These are phyloP conservation scores for Dynastes tityus DNA, from an alignment of 2,888 invertebrate genomes.

Conservation along the genomic window DNA sequence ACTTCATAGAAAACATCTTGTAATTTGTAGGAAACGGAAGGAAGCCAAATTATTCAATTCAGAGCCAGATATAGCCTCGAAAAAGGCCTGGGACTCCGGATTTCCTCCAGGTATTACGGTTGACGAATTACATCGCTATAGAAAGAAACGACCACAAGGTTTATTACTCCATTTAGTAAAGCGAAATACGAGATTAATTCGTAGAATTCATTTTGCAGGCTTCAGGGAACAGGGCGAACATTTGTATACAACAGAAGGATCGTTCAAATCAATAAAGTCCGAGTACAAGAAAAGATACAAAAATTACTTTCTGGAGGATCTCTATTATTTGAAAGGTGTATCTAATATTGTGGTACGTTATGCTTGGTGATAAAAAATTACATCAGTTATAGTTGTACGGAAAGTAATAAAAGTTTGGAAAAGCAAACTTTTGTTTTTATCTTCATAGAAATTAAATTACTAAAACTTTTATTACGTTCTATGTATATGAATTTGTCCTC, in stretches of 20 bases:
- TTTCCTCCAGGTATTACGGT: conserved; percentile 73
- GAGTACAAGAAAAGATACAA: conserved; percentile 67
- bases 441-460: no score
- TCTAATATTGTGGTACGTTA: conserved; percentile 29
- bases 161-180: conserved; percentile 56
- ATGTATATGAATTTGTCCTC: no score
- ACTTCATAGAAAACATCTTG: background rate
- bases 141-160: conserved; percentile 70
- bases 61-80: conserved; percentile 60
- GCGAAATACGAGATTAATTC: conserved; percentile 17
- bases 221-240: conserved; percentile 62
- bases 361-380: no score
- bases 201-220: conserved; percentile 52
- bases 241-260: conserved; percentile 64
- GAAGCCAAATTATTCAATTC: conserved; percentile 51
- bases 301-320: conserved; percentile 57
- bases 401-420: background rate
- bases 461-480: no score
- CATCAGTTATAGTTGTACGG: conserved; percentile 12
- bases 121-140: conserved; percentile 72
- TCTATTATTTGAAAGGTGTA: conserved; percentile 11
- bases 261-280: conserved; percentile 65
- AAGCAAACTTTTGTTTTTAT: no score
- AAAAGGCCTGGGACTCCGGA: conserved; percentile 59
- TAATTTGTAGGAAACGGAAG: conserved; percentile 44